A percentile compares a stretch with the other conserved stretches of the same genome.
Evolutionary conservation across 2,797 vertebrate genomes (phyloP).

Genomic region (Pipistrellus pipistrellus): DNA sequence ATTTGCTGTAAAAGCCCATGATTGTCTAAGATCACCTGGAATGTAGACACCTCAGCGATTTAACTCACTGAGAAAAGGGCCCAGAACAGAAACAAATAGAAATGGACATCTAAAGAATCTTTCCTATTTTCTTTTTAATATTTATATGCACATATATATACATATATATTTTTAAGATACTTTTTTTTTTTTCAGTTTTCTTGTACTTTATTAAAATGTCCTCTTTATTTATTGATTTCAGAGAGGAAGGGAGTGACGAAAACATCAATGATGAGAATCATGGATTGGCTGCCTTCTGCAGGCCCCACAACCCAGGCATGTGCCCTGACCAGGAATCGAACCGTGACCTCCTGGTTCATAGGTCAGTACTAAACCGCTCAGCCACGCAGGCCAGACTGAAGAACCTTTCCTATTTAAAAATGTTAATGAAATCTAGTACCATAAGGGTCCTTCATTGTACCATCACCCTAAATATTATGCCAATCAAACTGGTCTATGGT

Average conservation of each 20-base stretch:
- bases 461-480: neutral
- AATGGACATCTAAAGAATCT: neutral
- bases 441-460: neutral
- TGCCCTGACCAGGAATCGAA: too few species aligned
- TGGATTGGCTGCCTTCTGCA: too few species aligned
- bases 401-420: constrained; percentile 31
- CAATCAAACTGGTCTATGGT: neutral
- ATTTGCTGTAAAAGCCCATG: constrained; percentile 14
- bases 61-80: constrained; percentile 18
- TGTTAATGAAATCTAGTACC: constrained; percentile 17
- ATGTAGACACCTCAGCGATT: neutral
- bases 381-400: neutral
- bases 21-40: neutral
- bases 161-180: too few species aligned
- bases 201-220: too few species aligned
- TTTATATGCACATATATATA: too few species aligned
- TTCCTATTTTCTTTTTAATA: neutral
- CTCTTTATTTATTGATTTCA: too few species aligned
- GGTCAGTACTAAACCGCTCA: too few species aligned
- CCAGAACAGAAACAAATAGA: constrained; percentile 28
- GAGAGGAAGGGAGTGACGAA: too few species aligned
- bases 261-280: too few species aligned
- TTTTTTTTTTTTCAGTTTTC: too few species aligned
- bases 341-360: too few species aligned
- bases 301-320: too few species aligned